Base-by-base conservation (phyloP, 2,888 invertebrate genomes). In the Byasa hedistus region DNA sequence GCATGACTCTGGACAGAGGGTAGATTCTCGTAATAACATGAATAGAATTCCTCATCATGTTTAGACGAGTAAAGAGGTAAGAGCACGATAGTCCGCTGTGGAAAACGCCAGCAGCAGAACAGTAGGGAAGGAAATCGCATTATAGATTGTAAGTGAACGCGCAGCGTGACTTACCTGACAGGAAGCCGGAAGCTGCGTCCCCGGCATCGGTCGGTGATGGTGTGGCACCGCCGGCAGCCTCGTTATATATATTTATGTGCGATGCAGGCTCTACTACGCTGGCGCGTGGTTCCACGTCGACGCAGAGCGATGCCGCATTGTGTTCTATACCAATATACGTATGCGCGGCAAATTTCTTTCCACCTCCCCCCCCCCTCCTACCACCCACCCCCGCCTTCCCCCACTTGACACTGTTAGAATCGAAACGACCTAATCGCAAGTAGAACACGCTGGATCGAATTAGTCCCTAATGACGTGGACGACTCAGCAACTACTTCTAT, bases 231-330 rank as follows among this genome's bases (percentile, higher is more conserved):
- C 61, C 72, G 74, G 72, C 70, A 68, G 74, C 73, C 75, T 72
- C 73, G 80, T 73, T 77, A 72, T 79, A 79, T 81, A 79, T 87
- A 85, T 86, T 85, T 85, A 85, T 82, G 79, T 77, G 74, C 75
- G 73, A 69, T 73, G 79, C 69, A 75, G 81, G 69, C 72, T 76
- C 78, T 79, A 84, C 75, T 80, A 81, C 83, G 83, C 84, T 81
- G 84, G 84, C 84, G 86, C 87, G 79, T 79, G 70, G 76, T 71
- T 75, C 75, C 73, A 81, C 87, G 86, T 84, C 89, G 89, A 77
- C 85, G 87, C 89, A 85, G 82, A 79, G 67, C 75, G 81, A 75
- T 87, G 85, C 85, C 89, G 88, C 87, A 90, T 84, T 86, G 83
- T 83, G 83, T 75, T 87, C 85, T 87, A 85, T 84, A 80, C 75